Conservation (phyloP, 2,888 invertebrate species). For the Salticus scenicus region DNA sequence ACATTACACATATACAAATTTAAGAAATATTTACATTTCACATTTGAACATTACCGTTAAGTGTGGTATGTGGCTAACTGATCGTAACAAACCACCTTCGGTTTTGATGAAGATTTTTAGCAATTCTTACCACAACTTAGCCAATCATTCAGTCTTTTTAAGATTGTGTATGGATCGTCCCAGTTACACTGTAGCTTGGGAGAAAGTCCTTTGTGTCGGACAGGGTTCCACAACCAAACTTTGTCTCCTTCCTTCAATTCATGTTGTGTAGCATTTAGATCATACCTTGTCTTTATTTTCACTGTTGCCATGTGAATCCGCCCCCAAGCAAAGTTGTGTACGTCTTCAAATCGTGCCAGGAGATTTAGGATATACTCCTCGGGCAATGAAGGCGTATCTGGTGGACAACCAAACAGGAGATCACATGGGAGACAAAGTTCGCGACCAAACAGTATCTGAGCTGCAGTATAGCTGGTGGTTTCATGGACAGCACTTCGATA, state of each 20-base stretch:
- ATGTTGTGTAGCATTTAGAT: neutral
- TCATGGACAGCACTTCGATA: no score
- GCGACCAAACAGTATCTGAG: no score
- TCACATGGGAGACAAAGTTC: no score
- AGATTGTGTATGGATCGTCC: constrained; percentile 25
- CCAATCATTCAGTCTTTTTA: constrained; percentile 22
- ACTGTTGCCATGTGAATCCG: constrained; percentile 5
- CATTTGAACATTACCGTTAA: no score
- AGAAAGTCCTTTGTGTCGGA: neutral
- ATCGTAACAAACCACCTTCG: constrained; percentile 19
- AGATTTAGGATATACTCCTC: constrained; percentile 14
- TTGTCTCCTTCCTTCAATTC: constrained; percentile 11
- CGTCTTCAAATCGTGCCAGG: constrained; percentile 5
- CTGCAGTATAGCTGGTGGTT: no score
- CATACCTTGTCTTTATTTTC: neutral
- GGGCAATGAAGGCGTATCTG: constrained; percentile 13
- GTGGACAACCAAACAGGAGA: no score
- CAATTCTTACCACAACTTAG: no score
- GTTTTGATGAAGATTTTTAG: neutral
- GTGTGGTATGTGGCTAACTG: neutral
- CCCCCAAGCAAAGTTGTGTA: constrained; percentile 7
- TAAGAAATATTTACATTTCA: no score
- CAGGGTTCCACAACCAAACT: neutral
- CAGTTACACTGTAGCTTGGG: neutral
- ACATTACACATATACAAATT: no score